Evolutionary conservation across 2,113 vertebrate species (phyloP).

Genomic region (Phylloscopus trochilus): DNA sequence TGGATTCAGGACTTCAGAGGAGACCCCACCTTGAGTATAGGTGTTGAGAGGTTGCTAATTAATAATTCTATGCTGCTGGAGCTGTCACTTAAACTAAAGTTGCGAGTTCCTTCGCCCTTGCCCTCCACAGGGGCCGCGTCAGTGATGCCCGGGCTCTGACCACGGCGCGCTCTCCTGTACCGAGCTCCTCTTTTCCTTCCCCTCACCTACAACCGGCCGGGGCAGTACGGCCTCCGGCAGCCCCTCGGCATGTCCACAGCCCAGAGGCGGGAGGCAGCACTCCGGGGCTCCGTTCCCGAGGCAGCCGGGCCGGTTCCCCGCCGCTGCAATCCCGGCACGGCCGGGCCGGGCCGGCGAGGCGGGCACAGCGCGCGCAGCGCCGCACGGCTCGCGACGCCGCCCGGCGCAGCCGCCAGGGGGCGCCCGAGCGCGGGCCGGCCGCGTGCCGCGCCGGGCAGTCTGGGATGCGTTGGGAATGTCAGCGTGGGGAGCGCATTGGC

Average conservation of each 20-base stretch:
- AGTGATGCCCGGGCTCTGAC: no score
- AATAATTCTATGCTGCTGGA: no score
- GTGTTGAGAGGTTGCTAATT: neutral
- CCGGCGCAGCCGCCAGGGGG: neutral
- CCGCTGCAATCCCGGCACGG: neutral
- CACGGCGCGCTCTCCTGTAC: neutral
- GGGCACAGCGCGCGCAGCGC: neutral
- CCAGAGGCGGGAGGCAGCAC: neutral
- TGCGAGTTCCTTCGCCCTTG: neutral
- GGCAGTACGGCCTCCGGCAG: neutral
- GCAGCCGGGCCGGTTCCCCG: fast-evolving
- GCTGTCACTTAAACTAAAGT: neutral
- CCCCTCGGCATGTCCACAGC: neutral
- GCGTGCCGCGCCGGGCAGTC: fast-evolving
- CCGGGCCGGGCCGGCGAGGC: neutral
- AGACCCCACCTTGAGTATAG: neutral
- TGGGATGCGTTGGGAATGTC: neutral
- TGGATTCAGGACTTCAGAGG: neutral
- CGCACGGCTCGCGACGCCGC: neutral
- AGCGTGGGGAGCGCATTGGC: neutral
- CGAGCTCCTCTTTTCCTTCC: neutral
- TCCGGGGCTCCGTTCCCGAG: fast-evolving
- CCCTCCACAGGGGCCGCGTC: neutral
- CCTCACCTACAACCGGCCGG: no score
- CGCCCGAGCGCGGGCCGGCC: neutral